Conservation (phyloP, 2,888 invertebrate species). For the Anoncus sp. region DNA sequence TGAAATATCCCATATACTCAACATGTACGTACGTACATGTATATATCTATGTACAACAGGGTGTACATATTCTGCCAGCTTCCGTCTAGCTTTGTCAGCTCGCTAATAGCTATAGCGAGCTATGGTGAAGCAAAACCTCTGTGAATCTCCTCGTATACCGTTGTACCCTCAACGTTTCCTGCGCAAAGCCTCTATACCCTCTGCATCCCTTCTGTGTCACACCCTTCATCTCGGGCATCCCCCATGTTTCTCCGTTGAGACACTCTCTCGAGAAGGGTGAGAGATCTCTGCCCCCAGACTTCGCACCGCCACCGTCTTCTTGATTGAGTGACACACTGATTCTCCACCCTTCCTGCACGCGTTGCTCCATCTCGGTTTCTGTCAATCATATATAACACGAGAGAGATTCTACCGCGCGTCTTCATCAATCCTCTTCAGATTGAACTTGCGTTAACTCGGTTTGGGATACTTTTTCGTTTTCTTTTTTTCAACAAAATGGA, state of each 20-base stretch:
- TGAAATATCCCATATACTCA: too few species aligned
- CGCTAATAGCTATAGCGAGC: neutral
- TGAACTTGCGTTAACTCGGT: neutral
- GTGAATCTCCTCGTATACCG: slow-evolving; percentile 2
- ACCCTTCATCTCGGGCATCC: neutral
- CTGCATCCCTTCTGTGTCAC: neutral
- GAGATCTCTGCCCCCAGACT: neutral
- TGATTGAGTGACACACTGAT: slow-evolving; percentile 60
- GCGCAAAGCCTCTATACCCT: neutral
- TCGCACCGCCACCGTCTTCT: slow-evolving; percentile 22
- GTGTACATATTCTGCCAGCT: too few species aligned
- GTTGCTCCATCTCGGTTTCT: slow-evolving; percentile 30
- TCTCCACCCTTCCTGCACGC: slow-evolving; percentile 33
- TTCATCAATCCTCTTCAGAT: slow-evolving; percentile 6
- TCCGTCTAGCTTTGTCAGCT: neutral
- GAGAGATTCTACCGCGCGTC: neutral
- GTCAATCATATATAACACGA: slow-evolving; percentile 27
- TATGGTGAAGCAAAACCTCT: neutral
- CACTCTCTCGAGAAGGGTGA: neutral
- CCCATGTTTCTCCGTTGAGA: neutral
- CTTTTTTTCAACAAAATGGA: neutral
- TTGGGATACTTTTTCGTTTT: neutral
- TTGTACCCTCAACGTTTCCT: slow-evolving; percentile 8
- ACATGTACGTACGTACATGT: too few species aligned
- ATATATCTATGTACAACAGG: too few species aligned